Evolutionary conservation across 2,113 vertebrate species (phyloP).

Genomic region (Sinocyclocheilus anshuiensis): DNA sequence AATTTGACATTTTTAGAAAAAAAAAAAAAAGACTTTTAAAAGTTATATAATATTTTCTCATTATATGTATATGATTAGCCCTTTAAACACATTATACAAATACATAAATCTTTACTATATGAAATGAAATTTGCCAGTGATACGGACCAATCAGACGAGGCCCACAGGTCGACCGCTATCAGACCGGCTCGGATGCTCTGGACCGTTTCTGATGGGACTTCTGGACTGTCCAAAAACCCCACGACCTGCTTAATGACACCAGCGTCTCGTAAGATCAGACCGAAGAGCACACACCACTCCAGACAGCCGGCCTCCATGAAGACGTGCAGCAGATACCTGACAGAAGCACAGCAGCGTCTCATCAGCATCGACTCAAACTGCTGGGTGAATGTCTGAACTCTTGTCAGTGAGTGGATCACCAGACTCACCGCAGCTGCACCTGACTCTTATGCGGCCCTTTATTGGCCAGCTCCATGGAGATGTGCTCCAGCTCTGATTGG

Average conservation of each 20-base stretch:
- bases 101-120: too few species aligned
- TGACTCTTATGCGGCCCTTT: conserved; percentile 97
- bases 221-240: conserved; percentile 84
- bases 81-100: too few species aligned
- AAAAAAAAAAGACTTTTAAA: too few species aligned
- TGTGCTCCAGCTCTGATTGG: conserved; percentile 93
- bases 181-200: conserved; percentile 86
- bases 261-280: conserved; percentile 90
- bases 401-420: conserved; percentile 74
- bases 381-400: too few species aligned
- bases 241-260: conserved; percentile 89
- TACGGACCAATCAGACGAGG: conserved; percentile 89
- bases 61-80: too few species aligned
- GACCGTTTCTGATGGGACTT: conserved; percentile 85
- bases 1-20: too few species aligned
- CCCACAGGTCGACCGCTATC: conserved; percentile 87
- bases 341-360: background rate
- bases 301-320: conserved; percentile 97
- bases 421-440: conserved; percentile 92
- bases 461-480: conserved; percentile 95
- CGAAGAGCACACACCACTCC: conserved; percentile 94
- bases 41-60: too few species aligned
- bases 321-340: conserved; percentile 92
- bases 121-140: too few species aligned
- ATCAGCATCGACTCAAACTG: too few species aligned